Percentiles rank a stretch among this genome's conserved stretches.
These are phyloP conservation scores for Plecturocebus donacophilus DNA, from an alignment of 2,113 vertebrate species.

Conservation along the genomic window DNA sequence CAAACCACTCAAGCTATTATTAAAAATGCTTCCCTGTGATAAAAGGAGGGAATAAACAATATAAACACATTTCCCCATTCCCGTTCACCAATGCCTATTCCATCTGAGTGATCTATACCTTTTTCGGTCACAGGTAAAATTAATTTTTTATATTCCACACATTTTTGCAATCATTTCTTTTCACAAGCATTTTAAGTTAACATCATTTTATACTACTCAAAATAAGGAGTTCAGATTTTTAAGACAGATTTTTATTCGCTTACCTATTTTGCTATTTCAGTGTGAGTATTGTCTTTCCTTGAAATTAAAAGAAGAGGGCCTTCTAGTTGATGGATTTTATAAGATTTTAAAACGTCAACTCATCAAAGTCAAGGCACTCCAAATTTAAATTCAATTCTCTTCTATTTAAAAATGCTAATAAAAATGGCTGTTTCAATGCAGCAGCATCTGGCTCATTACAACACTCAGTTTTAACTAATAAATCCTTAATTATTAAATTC, in stretches of 20 bases:
- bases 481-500: constrained; percentile 82
- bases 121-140: constrained; percentile 55
- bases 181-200: neutral
- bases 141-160: constrained; percentile 39
- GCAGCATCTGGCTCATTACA: constrained; percentile 82
- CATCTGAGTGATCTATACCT: constrained; percentile 9
- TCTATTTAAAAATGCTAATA: constrained; percentile 82
- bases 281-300: neutral
- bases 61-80: neutral
- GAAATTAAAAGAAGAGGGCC: constrained; percentile 62
- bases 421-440: constrained; percentile 66
- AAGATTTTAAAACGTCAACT: constrained; percentile 65
- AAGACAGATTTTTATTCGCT: neutral
- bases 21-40: constrained; percentile 76
- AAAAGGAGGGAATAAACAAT: neutral
- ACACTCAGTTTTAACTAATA: constrained; percentile 79
- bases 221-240: constrained; percentile 51
- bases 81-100: constrained; percentile 25
- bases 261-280: constrained; percentile 49
- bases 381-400: constrained; percentile 75
- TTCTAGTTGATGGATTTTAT: constrained; percentile 58
- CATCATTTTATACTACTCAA: constrained; percentile 20
- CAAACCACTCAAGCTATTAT: constrained; percentile 83
- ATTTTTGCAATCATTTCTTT: constrained; percentile 28
- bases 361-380: constrained; percentile 67